These are phyloP conservation scores for Elysia crispata DNA, from an alignment of 2,888 invertebrate species.

Conservation along the genomic window DNA sequence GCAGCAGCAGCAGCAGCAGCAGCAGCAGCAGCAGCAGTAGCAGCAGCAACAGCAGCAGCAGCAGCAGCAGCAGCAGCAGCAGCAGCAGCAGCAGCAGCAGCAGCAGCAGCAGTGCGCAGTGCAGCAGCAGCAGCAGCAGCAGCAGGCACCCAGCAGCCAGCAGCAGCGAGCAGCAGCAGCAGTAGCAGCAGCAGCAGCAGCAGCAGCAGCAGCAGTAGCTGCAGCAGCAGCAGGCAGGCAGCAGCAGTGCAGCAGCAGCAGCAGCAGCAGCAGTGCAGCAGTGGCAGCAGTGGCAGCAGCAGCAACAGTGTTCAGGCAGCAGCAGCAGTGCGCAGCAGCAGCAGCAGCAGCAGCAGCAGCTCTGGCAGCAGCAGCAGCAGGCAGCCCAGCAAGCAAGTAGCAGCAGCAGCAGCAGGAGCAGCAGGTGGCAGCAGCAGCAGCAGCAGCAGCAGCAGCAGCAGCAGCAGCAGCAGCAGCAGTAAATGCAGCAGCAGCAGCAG, in stretches of 20 bases:
- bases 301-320: too few relatives aligned
- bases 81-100: too few relatives aligned
- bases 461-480: too few relatives aligned
- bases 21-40: neutral
- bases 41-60: neutral
- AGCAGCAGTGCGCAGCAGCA: too few relatives aligned
- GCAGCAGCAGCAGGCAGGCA: neutral
- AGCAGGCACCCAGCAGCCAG: neutral
- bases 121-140: constrained; percentile 15
- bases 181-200: neutral
- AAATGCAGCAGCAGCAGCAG: too few relatives aligned
- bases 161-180: neutral
- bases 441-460: constrained; percentile 12
- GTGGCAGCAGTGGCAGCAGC: neutral
- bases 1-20: neutral
- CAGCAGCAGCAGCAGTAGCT: neutral
- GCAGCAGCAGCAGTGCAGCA: too few relatives aligned
- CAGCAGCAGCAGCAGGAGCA: constrained; percentile 11
- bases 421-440: neutral
- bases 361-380: too few relatives aligned
- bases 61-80: too few relatives aligned
- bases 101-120: neutral
- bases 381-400: too few relatives aligned
- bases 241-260: constrained; percentile 5
- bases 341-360: too few relatives aligned